Evolutionary conservation across 2,113 vertebrate genomes (phyloP).

Genomic region (Seriola quinqueradiata): DNA sequence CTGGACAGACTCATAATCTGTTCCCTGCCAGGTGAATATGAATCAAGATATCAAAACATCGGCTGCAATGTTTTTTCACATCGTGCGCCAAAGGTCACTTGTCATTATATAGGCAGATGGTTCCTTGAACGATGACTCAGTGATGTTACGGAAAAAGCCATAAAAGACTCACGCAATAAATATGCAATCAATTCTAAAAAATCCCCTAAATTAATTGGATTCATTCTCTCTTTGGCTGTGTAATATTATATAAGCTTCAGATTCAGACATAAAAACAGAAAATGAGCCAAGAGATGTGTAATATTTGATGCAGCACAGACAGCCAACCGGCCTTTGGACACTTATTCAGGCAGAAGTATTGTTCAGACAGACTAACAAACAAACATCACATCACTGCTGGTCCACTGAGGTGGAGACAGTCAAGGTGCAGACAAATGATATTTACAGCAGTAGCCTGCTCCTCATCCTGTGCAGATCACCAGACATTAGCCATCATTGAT

Average conservation of each 20-base stretch:
- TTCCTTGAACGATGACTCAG: constrained; percentile 45
- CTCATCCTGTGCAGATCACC: background rate
- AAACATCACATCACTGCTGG: constrained; percentile 17
- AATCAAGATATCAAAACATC: constrained; percentile 55
- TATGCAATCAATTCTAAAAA: constrained; percentile 7
- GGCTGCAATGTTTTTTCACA: constrained; percentile 34
- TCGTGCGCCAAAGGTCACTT: constrained; percentile 11
- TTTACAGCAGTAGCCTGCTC: constrained; percentile 23
- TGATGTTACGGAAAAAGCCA: constrained; percentile 23
- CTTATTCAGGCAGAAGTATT: constrained; percentile 5
- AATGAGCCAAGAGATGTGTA: background rate
- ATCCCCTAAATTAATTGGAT: background rate
- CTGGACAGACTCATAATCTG: constrained; percentile 22
- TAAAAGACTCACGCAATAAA: constrained; percentile 18
- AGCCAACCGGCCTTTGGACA: constrained; percentile 3
- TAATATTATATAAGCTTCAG: background rate
- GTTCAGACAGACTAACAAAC: constrained; percentile 10
- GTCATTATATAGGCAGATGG: constrained; percentile 42
- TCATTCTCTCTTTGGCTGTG: background rate
- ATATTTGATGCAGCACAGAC: background rate
- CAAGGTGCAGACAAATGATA: constrained; percentile 13
- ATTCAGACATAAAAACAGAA: constrained; percentile 3
- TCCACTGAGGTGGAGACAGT: constrained; percentile 3
- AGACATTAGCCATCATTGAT: constrained; percentile 17
- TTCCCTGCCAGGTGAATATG: constrained; percentile 22